Percentiles rank a stretch among this genome's conserved stretches.
Evolutionary conservation across 2,888 invertebrate species (phyloP).

Genomic region (Drosophila mimetica): DNA sequence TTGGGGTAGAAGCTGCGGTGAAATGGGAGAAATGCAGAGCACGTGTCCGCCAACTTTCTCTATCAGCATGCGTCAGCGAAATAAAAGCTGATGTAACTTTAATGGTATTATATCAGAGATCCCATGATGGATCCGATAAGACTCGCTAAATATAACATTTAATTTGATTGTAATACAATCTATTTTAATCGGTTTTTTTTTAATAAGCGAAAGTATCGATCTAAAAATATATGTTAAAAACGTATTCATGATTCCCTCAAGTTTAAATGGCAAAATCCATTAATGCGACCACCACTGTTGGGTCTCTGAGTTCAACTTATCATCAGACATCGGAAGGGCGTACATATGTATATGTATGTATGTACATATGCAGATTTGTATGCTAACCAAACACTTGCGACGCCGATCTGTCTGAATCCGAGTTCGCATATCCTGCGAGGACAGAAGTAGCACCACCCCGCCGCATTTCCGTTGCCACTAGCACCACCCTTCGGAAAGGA

Average conservation of each 20-base stretch:
- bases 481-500: constrained; percentile 10
- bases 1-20: constrained; percentile 8
- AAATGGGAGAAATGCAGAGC: constrained; percentile 20
- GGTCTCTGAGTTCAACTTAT: constrained; percentile 1
- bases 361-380: constrained; percentile 6
- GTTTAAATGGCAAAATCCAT: constrained; percentile 11
- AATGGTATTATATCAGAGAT: constrained; percentile 1
- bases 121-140: background rate
- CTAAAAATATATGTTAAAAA: too few relatives aligned
- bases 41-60: constrained; percentile 31
- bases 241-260: too few relatives aligned
- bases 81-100: constrained; percentile 1
- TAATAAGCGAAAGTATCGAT: too few relatives aligned
- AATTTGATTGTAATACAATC: too few relatives aligned
- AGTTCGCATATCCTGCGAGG: constrained; percentile 27
- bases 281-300: constrained; percentile 9
- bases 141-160: too few relatives aligned
- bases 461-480: constrained; percentile 8
- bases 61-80: constrained; percentile 33
- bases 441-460: constrained; percentile 15
- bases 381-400: constrained; percentile 58
- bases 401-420: constrained; percentile 67
- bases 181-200: too few relatives aligned
- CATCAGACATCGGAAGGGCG: constrained; percentile 11
- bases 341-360: constrained; percentile 8